Evolutionary conservation across 2,797 vertebrate species (phyloP).

Genomic region (Lepilemur septentrionalis): DNA sequence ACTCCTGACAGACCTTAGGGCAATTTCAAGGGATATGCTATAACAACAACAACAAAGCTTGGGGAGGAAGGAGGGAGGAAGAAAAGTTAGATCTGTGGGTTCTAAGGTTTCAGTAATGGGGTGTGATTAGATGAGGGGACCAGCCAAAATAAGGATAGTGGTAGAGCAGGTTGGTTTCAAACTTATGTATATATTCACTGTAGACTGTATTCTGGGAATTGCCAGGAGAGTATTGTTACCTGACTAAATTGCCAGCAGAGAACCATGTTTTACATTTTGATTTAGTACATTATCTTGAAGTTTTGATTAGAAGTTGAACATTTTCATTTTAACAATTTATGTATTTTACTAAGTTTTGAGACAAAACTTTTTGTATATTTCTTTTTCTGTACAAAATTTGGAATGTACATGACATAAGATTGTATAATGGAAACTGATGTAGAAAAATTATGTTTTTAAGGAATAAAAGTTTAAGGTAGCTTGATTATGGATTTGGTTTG

Average conservation of each 20-base stretch:
- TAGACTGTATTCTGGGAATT: not conserved
- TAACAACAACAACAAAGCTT: not conserved
- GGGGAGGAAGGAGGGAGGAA: not conserved
- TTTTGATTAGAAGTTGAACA: conserved; percentile 7
- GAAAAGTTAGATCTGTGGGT: not conserved
- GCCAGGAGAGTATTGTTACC: not conserved
- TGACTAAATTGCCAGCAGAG: not conserved
- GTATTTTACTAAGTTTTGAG: conserved; percentile 44
- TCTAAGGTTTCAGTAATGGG: not conserved
- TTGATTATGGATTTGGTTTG: not conserved
- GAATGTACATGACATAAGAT: not conserved
- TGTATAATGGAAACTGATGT: not conserved
- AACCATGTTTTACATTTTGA: conserved; percentile 20
- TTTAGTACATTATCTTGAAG: not conserved
- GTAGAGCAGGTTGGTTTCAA: not conserved
- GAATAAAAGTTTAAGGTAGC: conserved; percentile 33
- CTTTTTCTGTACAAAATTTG: not conserved
- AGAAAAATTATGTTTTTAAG: conserved; percentile 13
- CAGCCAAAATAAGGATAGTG: not conserved
- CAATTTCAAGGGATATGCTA: not conserved
- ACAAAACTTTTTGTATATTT: not conserved
- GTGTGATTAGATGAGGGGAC: not conserved
- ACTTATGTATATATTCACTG: not conserved
- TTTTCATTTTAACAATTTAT: not conserved
- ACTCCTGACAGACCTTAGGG: not conserved